Conservation (phyloP, 1,140 invertebrate species). For the Macrostomum lignano region DNA sequence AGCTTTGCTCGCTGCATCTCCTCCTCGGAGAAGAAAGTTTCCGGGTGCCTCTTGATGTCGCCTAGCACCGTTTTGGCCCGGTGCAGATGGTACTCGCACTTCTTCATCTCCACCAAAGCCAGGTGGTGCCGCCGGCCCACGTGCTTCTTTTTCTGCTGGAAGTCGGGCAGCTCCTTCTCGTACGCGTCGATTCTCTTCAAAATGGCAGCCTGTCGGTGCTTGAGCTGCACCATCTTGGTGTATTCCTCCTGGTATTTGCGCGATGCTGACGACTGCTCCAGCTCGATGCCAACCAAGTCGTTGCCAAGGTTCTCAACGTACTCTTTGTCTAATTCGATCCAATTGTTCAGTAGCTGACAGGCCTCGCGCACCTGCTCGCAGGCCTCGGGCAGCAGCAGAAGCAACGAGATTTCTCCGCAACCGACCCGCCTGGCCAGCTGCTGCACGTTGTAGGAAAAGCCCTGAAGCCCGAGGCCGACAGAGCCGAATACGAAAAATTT, state of each 20-base stretch:
- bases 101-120: constrained; percentile 10
- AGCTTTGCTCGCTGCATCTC: constrained; percentile 3
- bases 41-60: constrained; percentile 4
- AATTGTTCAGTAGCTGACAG: constrained; percentile 5
- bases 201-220: too few species aligned
- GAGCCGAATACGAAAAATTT: too few species aligned
- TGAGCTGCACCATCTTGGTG: constrained; percentile 9
- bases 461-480: too few species aligned
- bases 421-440: constrained; percentile 11
- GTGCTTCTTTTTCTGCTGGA: constrained; percentile 9
- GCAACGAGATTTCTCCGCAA: constrained; percentile 11
- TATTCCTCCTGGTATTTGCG: neutral
- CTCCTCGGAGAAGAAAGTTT: constrained; percentile 6
- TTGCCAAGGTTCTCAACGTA: neutral
- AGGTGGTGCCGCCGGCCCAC: constrained; percentile 11
- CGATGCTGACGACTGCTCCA: neutral
- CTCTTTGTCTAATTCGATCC: neutral
- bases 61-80: constrained; percentile 8
- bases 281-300: too few species aligned
- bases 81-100: constrained; percentile 9
- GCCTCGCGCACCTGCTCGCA: constrained; percentile 12
- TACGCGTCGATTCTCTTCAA: constrained; percentile 14
- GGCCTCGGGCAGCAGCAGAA: constrained; percentile 13
- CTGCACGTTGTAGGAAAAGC: too few species aligned
- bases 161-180: constrained; percentile 10